A percentile compares a stretch with the other conserved stretches of the same genome.
Conservation (phyloP, 2,113 vertebrate genomes). For the Phyllopteryx taeniolatus region DNA sequence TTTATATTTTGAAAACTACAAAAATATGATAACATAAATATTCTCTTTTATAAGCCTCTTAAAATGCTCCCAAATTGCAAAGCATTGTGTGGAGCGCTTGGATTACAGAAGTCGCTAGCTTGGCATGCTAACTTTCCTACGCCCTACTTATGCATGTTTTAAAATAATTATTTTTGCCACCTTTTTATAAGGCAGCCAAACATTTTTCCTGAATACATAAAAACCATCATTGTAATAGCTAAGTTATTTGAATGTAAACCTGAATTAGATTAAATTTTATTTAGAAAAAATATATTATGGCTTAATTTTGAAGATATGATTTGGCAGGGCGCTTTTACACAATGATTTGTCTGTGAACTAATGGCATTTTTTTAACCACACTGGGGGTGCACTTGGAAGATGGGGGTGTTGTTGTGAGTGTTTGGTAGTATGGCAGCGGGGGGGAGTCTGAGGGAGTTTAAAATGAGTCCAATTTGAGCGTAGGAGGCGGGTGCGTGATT, state of each 20-base stretch:
- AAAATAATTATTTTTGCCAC: neutral
- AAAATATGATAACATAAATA: neutral
- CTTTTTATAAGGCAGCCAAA: neutral
- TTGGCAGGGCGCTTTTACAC: neutral
- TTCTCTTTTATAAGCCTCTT: neutral
- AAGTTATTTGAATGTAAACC: neutral
- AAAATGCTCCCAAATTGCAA: neutral
- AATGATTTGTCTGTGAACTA: neutral
- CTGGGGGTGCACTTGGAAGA: neutral
- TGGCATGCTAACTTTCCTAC: neutral
- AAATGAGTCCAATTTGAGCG: constrained; percentile 34
- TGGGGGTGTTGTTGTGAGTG: neutral
- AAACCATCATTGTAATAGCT: neutral
- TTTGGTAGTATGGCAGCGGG: constrained; percentile 11
- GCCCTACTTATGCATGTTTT: neutral
- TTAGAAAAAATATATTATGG: neutral
- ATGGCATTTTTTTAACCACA: constrained; percentile 1
- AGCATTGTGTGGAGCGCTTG: neutral
- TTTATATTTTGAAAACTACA: neutral
- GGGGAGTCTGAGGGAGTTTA: constrained; percentile 30
- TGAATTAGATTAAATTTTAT: neutral
- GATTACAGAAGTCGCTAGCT: neutral
- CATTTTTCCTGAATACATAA: neutral
- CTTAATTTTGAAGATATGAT: neutral
- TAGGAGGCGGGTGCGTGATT: constrained; percentile 19